Evolutionary conservation across 1,140 invertebrate species (phyloP).

Genomic region (Rhopalosiphum maidis): DNA sequence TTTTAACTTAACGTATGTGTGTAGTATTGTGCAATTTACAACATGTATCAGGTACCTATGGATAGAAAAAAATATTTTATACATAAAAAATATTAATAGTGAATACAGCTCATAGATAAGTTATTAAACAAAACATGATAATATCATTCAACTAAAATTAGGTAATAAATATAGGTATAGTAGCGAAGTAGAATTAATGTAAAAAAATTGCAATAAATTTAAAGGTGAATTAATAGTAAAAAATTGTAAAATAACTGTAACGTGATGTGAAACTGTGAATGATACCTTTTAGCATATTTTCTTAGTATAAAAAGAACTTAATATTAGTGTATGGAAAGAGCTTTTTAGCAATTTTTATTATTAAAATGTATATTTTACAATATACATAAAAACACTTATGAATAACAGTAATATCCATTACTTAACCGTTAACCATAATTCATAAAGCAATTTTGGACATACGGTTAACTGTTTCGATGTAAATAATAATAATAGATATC

Average conservation of each 20-base stretch:
- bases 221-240: neutral
- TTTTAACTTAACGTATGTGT: neutral
- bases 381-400: slow-evolving; percentile 7
- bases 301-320: neutral
- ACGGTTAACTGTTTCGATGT: neutral
- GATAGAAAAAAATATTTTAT: too few species aligned
- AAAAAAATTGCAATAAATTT: neutral
- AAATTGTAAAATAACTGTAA: neutral
- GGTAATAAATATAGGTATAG: neutral
- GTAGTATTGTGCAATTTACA: neutral
- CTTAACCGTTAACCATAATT: neutral
- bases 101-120: neutral
- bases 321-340: neutral
- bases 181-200: neutral
- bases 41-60: neutral
- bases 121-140: neutral
- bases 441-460: neutral
- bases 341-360: neutral
- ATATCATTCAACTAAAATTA: neutral
- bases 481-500: neutral
- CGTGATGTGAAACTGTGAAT: neutral
- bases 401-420: neutral
- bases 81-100: neutral
- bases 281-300: neutral
- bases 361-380: neutral